Conservation (phyloP, 2,113 vertebrate species). For the Gymnogyps californianus region DNA sequence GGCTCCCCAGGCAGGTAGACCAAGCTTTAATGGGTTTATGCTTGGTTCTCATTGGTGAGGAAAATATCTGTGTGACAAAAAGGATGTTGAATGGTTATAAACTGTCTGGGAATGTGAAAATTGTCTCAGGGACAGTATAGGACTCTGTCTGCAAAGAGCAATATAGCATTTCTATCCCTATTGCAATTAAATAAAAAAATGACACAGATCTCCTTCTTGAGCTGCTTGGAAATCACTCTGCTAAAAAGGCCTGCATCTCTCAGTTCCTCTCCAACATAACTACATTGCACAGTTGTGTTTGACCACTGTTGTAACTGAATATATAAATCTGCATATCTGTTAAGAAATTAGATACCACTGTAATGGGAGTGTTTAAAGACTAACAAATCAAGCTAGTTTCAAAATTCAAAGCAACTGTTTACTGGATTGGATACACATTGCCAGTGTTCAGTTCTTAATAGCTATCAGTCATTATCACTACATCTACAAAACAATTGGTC, state of each 20-base stretch:
- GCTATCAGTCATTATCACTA: not conserved
- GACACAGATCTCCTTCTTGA: not conserved
- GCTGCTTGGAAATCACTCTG: not conserved
- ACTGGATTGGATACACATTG: not conserved
- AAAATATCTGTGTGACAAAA: not conserved
- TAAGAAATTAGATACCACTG: not conserved
- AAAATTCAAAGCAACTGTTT: not conserved
- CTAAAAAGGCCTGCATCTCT: not conserved
- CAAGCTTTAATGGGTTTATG: not conserved
- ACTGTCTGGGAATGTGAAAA: not conserved
- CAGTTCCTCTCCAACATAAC: not conserved
- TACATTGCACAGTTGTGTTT: not conserved
- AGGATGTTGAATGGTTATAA: not conserved
- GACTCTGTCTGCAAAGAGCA: not conserved
- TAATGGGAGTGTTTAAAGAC: not conserved
- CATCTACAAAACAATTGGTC: not conserved
- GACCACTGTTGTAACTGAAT: not conserved
- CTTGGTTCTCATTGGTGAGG: not conserved
- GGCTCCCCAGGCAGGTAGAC: not conserved
- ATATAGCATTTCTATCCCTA: not conserved
- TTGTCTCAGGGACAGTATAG: rapidly evolving
- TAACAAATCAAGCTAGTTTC: not conserved
- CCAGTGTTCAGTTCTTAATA: not conserved
- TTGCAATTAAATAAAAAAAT: not conserved
- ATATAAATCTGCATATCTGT: not conserved